phyloP scores from a whole-genome alignment of 2,797 vertebrate genomes.

The Spondyliosoma cantharus region DNA sequence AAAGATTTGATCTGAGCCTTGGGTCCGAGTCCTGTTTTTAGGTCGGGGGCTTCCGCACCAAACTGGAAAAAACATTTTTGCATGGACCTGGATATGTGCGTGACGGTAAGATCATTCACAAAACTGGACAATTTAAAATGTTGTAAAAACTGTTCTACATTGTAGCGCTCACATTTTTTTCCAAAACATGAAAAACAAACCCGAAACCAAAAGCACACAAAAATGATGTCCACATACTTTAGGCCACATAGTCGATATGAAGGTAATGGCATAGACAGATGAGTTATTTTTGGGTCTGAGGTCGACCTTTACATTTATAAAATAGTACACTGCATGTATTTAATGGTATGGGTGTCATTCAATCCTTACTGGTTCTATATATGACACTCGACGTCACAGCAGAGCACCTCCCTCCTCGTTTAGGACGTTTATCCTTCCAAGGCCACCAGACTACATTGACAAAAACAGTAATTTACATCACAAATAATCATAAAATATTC shows the following conservation, averaged over 20 bases:
- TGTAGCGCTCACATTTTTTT: too few relatives aligned
- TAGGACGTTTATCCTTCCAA: too few relatives aligned
- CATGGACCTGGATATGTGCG: not conserved
- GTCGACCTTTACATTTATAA: not conserved
- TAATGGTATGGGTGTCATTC: not conserved
- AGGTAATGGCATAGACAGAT: not conserved
- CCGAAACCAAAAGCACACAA: not conserved
- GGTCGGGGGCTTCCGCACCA: not conserved
- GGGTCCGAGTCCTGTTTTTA: not conserved
- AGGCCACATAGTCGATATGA: not conserved
- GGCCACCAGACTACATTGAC: too few relatives aligned
- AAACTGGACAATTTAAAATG: not conserved
- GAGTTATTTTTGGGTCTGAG: not conserved
- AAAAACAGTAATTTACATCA: too few relatives aligned
- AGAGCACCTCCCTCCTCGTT: too few relatives aligned
- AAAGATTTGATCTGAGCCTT: not conserved
- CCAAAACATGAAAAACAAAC: not conserved
- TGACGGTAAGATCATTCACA: not conserved
- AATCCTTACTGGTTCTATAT: not conserved
- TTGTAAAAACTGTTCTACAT: not conserved
- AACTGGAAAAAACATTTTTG: not conserved
- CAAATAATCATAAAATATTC: too few relatives aligned
- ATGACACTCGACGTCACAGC: too few relatives aligned
- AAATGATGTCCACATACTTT: not conserved
- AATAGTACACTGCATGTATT: not conserved